Conservation (phyloP, 2,797 vertebrate species). For the Cirrhinus molitorella region DNA sequence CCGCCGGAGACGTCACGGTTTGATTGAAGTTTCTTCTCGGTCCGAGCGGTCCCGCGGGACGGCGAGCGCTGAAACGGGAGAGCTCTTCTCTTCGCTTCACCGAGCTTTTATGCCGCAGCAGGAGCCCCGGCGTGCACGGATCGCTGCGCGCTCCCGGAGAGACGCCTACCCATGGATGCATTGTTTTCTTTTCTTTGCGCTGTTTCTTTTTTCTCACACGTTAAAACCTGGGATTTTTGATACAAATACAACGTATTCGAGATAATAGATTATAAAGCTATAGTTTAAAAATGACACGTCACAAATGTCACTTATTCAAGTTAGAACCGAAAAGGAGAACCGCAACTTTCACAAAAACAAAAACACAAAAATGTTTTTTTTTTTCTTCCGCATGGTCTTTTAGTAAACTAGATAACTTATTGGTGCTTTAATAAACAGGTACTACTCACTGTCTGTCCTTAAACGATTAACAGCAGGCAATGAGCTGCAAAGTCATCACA, state of each 20-base stretch:
- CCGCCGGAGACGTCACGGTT: conserved; percentile 84
- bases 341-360: not conserved
- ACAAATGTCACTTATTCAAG: conserved; percentile 1
- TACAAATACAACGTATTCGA: not conserved
- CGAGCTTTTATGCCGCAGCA: conserved; percentile 77
- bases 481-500: conserved; percentile 5
- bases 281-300: not conserved
- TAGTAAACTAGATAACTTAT: not conserved
- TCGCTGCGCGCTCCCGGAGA: conserved; percentile 58
- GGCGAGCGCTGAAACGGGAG: conserved; percentile 79
- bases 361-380: not conserved
- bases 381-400: not conserved
- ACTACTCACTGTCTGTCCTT: not conserved
- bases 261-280: not conserved
- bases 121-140: conserved; percentile 73
- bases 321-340: not conserved
- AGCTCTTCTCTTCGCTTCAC: conserved; percentile 73
- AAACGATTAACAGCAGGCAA: not conserved
- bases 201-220: not conserved
- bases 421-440: not conserved
- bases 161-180: conserved; percentile 60
- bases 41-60: conserved; percentile 77
- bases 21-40: conserved; percentile 82
- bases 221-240: not conserved
- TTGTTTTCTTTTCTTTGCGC: conserved; percentile 47